These are phyloP conservation scores for Pempheris klunzingeri DNA, from an alignment of 2,797 vertebrate species.

Conservation along the genomic window DNA sequence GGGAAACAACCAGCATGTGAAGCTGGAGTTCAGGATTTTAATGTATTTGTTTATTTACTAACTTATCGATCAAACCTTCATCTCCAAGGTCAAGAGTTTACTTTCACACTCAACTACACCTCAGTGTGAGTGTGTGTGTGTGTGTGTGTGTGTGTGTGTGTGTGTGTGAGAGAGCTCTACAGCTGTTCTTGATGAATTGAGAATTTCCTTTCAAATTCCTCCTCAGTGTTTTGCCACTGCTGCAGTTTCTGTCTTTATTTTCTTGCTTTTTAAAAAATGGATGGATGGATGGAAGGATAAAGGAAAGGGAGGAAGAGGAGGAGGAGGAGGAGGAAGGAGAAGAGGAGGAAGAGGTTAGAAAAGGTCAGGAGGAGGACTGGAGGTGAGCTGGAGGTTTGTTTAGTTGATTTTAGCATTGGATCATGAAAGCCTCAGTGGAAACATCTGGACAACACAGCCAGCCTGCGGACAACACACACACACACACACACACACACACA, in stretches of 20 bases:
- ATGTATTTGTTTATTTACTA: not conserved
- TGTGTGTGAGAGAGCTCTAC: not conserved
- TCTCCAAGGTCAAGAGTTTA: too few species aligned
- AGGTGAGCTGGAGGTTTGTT: conserved; percentile 36
- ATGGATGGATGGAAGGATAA: not conserved
- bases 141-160: not conserved
- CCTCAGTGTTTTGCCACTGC: not conserved
- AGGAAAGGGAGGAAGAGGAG: not conserved
- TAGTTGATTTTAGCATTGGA: conserved; percentile 30
- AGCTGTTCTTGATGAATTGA: conserved; percentile 11
- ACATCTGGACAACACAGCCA: conserved; percentile 53
- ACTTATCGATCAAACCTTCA: not conserved
- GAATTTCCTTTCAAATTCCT: not conserved
- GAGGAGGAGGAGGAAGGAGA: not conserved
- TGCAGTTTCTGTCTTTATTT: not conserved
- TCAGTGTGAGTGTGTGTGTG: not conserved
- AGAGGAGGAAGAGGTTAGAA: not conserved
- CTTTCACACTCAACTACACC: too few species aligned
- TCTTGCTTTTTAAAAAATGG: not conserved
- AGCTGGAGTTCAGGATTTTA: not conserved
- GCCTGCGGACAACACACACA: conserved; percentile 33
- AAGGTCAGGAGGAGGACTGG: conserved; percentile 13
- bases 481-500: conserved; percentile 13
- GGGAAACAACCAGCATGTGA: too few species aligned
- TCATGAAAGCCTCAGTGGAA: conserved; percentile 36